phyloP scores from a whole-genome alignment of 2,113 vertebrate species.

The Nycticebus coucang region DNA sequence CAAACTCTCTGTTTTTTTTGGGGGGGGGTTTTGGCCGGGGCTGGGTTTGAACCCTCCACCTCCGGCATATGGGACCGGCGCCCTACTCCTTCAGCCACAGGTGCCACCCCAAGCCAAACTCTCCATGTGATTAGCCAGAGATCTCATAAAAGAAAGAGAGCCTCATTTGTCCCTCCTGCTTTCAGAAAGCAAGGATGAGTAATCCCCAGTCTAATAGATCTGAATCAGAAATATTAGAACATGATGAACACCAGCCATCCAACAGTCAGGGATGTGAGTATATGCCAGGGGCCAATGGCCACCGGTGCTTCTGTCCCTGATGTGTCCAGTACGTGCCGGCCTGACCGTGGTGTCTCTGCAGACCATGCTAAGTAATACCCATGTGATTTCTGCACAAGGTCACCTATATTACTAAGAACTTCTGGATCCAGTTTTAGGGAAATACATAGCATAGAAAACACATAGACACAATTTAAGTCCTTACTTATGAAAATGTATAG shows the following conservation, averaged over 20 bases:
- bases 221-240: constrained; percentile 23
- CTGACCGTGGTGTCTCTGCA: not conserved
- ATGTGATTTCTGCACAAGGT: not conserved
- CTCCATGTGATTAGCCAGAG: not conserved
- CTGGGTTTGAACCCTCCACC: too few species aligned
- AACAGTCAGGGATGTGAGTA: not conserved
- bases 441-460: not conserved
- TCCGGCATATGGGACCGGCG: too few species aligned
- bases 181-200: not conserved
- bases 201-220: not conserved
- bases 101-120: not conserved
- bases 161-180: not conserved
- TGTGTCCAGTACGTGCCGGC: not conserved
- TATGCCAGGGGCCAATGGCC: not conserved
- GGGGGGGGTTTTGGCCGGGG: too few species aligned
- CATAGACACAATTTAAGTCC: not conserved
- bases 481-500: not conserved
- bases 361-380: not conserved
- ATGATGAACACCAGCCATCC: not conserved
- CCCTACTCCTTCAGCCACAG: too few species aligned
- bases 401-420: not conserved
- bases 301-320: not conserved
- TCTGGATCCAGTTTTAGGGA: not conserved
- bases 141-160: not conserved
- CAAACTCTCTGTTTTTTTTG: too few species aligned